These are phyloP conservation scores for Bombus superbus DNA, from an alignment of 1,140 invertebrate species.

Conservation along the genomic window DNA sequence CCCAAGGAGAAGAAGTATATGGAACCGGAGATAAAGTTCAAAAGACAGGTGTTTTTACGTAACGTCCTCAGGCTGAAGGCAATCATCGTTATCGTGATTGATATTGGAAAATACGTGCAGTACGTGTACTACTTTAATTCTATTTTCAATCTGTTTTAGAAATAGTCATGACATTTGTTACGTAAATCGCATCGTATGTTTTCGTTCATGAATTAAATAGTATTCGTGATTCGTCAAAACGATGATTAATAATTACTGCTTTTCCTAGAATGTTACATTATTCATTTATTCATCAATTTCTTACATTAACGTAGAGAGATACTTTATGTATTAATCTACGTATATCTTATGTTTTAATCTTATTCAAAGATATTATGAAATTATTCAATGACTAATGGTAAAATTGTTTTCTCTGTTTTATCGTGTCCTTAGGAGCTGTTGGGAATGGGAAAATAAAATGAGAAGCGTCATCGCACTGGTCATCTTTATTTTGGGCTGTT, in stretches of 20 bases:
- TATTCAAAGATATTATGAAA: background rate
- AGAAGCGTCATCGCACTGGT: constrained; percentile 94
- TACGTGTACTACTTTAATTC: constrained; percentile 82
- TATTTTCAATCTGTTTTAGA: background rate
- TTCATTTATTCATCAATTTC: too few relatives aligned
- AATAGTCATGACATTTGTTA: constrained; percentile 25
- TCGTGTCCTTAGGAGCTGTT: constrained; percentile 89
- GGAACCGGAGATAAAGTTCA: constrained; percentile 97
- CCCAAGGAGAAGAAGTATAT: constrained; percentile 98
- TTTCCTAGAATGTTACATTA: background rate
- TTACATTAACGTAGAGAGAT: background rate
- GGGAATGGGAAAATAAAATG: constrained; percentile 97
- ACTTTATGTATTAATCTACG: background rate
- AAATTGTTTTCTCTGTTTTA: background rate
- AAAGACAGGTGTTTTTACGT: constrained; percentile 95
- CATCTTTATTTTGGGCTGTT: constrained; percentile 91
- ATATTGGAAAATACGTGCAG: constrained; percentile 96
- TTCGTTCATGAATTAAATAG: background rate
- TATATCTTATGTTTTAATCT: background rate
- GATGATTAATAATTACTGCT: background rate
- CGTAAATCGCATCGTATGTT: constrained; percentile 7
- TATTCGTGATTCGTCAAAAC: background rate
- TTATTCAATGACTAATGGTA: background rate
- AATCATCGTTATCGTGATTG: constrained; percentile 94
- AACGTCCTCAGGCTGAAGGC: constrained; percentile 97